Evolutionary conservation across 2,888 invertebrate species (phyloP), one percentile per base, ranked within the genome.

Genomic region (Eristalinus aeneus): DNA sequence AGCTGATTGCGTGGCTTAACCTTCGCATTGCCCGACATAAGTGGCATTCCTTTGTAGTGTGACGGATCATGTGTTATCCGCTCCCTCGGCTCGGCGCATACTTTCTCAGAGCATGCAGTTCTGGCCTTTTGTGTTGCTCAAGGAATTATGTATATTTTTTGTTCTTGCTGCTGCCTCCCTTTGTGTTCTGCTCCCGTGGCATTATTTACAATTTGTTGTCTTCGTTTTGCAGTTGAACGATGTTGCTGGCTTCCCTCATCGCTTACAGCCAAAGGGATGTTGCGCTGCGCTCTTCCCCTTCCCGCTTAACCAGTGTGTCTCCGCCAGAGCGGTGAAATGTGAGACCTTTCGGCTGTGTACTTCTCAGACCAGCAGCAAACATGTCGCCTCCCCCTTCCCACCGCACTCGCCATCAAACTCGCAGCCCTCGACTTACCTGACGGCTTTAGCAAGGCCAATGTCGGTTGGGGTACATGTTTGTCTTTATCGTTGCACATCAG

Each of bases 1-100:
- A 86, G 86, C 86, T 86, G 86, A 86, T 86, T 86, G 82, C 82
- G 78, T 82, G 76, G 82, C 67, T 82, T 82, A 86, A 86, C 86
- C 86, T 86, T 86, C 86, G 39, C 86, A 77, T 82, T 78, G 82
- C 74, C 64, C 76, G 76, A 82, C 82, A 86, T 86, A 82, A 81
- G 69, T 82, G 71, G 69, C 77, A 86, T 86, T 82, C 77, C 74
- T 71, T 71, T 82, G 78, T 81, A 65, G 69, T 82, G 82, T 82
- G 82, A 82, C 86, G 77, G 86, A 82, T 86, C 77, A 86, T 86
- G 82, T 82, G 82, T 77, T 82, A 56, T 39, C 60, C 53, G 79
- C 69, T 75, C 71, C 71, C 60, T 46, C 54, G 39, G 61, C 36
- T 83, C 27, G 27, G 74, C 46, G 75, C 79, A 80, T 84, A 71